These are phyloP conservation scores for Channa striata DNA, from an alignment of 2,797 vertebrate genomes.

Conservation along the genomic window DNA sequence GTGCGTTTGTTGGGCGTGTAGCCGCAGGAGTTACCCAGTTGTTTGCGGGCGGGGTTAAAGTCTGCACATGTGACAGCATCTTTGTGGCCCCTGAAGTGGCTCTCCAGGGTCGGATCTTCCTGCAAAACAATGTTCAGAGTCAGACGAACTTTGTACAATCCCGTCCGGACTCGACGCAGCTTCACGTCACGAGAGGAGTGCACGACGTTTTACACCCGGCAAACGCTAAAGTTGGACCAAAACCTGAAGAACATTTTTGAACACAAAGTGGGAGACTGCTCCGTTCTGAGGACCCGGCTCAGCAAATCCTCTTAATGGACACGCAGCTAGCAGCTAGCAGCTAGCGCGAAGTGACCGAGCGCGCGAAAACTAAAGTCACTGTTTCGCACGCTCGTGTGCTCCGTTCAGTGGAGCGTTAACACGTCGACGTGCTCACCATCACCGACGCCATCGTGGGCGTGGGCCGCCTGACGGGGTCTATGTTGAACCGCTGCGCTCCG, in stretches of 20 bases:
- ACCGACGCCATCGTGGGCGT: slow-evolving; percentile 78
- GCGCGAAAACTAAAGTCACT: too few relatives aligned
- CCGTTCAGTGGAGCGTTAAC: too few relatives aligned
- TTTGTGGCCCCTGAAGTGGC: slow-evolving; percentile 84
- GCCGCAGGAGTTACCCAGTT: slow-evolving; percentile 76
- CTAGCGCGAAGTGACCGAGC: too few relatives aligned
- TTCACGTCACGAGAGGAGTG: too few relatives aligned
- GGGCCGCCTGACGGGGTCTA: background rate
- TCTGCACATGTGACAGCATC: slow-evolving; percentile 82
- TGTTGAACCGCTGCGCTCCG: background rate
- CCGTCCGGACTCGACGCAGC: too few relatives aligned
- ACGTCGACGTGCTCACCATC: slow-evolving; percentile 68
- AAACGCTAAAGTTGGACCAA: too few relatives aligned
- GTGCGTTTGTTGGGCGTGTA: background rate
- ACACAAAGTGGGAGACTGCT: too few relatives aligned
- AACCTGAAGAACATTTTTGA: too few relatives aligned
- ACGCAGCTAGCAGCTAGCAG: slow-evolving; percentile 32
- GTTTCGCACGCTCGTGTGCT: too few relatives aligned
- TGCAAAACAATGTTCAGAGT: slow-evolving; percentile 42
- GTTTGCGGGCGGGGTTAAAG: slow-evolving; percentile 83
- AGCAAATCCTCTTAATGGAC: slow-evolving; percentile 68
- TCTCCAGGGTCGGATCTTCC: slow-evolving; percentile 84
- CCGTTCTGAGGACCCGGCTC: too few relatives aligned
- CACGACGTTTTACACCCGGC: too few relatives aligned
- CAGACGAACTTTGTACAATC: background rate